phyloP scores from a whole-genome alignment of 2,888 invertebrate genomes.

The Aphelenchoides bicaudatus region DNA sequence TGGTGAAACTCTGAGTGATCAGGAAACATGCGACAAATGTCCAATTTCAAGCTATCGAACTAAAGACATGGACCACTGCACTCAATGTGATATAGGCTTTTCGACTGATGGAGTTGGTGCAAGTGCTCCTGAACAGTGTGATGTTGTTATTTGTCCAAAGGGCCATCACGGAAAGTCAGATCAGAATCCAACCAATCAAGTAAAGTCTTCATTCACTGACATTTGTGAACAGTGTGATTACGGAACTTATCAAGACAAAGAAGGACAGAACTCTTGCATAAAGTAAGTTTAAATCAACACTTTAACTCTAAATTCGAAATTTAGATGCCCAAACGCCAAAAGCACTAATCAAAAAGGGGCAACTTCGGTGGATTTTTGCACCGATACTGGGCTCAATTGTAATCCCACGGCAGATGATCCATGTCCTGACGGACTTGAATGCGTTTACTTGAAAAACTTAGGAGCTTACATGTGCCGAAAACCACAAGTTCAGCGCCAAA shows the following conservation, averaged over 20 bases:
- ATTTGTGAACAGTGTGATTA: constrained; percentile 23
- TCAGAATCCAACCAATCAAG: constrained; percentile 14
- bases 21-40: constrained; percentile 22
- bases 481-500: background rate
- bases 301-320: too few species aligned
- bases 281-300: too few species aligned
- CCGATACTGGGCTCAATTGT: background rate
- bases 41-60: background rate
- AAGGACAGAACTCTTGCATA: constrained; percentile 15
- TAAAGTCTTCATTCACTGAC: constrained; percentile 2
- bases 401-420: constrained; percentile 10
- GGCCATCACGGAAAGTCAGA: background rate
- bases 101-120: constrained; percentile 13
- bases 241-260: constrained; percentile 26
- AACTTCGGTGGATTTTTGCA: constrained; percentile 8
- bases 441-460: constrained; percentile 22
- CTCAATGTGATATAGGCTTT: constrained; percentile 22
- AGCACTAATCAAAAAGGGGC: constrained; percentile 9
- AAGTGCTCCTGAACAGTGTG: background rate
- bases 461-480: constrained; percentile 21
- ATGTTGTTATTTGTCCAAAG: constrained; percentile 1
- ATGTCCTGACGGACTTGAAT: constrained; percentile 24
- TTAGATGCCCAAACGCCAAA: constrained; percentile 20
- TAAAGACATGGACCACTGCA: constrained; percentile 8
- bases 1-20: constrained; percentile 18